Conservation (phyloP, 2,113 vertebrate species). For the Ceyx margarethae region DNA sequence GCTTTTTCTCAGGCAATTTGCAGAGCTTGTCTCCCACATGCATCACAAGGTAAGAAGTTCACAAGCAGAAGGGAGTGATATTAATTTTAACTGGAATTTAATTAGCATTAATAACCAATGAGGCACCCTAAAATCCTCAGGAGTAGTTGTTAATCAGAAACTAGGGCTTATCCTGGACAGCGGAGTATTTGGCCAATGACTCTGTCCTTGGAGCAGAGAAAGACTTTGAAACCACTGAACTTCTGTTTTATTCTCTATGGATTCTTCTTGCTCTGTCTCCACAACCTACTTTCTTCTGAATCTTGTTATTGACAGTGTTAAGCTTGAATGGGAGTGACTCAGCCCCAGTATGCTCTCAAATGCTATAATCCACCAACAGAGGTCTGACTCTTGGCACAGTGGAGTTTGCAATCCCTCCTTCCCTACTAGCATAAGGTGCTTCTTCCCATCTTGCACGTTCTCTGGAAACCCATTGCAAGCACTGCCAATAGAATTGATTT, state of each 20-base stretch:
- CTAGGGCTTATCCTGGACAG: rapidly evolving
- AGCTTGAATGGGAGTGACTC: rapidly evolving
- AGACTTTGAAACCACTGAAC: background rate
- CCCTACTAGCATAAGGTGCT: background rate
- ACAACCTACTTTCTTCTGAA: background rate
- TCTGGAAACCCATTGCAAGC: background rate
- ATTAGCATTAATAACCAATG: background rate
- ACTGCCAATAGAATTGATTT: background rate
- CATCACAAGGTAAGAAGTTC: background rate
- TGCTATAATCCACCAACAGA: background rate
- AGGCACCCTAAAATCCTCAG: background rate
- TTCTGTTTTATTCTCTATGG: background rate
- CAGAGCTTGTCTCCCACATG: background rate
- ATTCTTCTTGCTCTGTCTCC: background rate
- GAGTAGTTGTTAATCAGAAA: background rate
- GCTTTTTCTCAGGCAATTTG: slow-evolving; percentile 13
- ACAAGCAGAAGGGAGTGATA: background rate
- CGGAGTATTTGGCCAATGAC: background rate
- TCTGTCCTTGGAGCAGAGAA: background rate
- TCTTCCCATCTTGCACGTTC: background rate
- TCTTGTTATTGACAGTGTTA: background rate
- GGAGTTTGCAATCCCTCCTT: background rate
- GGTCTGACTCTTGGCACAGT: rapidly evolving
- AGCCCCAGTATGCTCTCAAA: background rate
- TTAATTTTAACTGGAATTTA: background rate